phyloP scores from a whole-genome alignment of 2,797 vertebrate species.

The Karalla daura region DNA sequence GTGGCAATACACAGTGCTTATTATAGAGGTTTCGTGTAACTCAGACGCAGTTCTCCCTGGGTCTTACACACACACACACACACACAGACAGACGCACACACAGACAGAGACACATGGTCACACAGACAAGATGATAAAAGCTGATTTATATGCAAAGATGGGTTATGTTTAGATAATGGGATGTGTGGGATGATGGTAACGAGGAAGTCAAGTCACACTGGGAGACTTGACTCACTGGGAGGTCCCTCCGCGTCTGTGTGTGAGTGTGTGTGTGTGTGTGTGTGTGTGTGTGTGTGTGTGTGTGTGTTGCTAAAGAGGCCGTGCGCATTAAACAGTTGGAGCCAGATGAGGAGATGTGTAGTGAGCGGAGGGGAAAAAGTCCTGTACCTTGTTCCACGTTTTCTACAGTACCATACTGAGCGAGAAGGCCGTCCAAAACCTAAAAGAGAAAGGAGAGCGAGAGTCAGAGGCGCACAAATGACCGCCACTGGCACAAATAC shows the following conservation, averaged over 20 bases:
- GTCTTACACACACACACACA: constrained; percentile 38
- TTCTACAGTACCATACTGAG: constrained; percentile 94
- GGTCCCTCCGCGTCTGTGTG: constrained; percentile 41
- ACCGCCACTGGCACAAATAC: background rate
- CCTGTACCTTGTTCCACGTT: constrained; percentile 95
- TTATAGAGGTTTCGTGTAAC: constrained; percentile 59
- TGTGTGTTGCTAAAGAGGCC: constrained; percentile 42
- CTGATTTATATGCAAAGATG: constrained; percentile 64
- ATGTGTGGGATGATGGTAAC: constrained; percentile 63
- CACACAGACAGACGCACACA: constrained; percentile 34
- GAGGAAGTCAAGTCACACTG: constrained; percentile 59
- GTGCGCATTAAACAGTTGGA: constrained; percentile 42
- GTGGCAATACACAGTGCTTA: constrained; percentile 60
- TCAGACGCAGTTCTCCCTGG: constrained; percentile 28
- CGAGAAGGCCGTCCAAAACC: constrained; percentile 94
- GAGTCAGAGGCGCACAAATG: constrained; percentile 25
- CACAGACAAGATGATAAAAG: constrained; percentile 51
- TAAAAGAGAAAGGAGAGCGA: constrained; percentile 68
- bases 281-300: constrained; percentile 19
- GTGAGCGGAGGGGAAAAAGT: constrained; percentile 6
- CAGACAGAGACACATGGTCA: constrained; percentile 26
- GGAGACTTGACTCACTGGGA: constrained; percentile 68
- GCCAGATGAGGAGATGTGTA: constrained; percentile 36
- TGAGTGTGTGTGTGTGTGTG: too few relatives aligned
- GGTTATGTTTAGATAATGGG: constrained; percentile 73